Evolutionary conservation across 2,797 vertebrate genomes (phyloP), one percentile per base, ranked within the genome.

Genomic region (Cynodonichthys magdalenae): DNA sequence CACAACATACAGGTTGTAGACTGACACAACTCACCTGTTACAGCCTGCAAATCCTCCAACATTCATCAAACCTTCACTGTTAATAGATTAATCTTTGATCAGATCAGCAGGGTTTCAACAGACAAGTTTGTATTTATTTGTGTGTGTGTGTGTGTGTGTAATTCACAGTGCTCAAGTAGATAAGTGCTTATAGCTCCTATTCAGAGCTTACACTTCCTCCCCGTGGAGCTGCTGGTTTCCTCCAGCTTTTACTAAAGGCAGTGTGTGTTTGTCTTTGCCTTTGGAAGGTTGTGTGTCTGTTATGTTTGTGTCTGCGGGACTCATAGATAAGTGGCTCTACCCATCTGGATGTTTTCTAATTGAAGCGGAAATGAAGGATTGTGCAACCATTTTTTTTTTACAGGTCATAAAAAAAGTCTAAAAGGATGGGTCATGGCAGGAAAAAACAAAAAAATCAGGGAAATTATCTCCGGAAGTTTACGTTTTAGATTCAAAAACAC

Each of bases 161-260:
- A 81, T 82, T 86, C 66, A 81, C 57, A 34, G 63, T 74, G 34
- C 69, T 81, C 58, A 76, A 78, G 62, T 68, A 66, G 67, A 64
- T 70, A 80, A 79, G 80, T 81, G 70, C 73, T 82, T 72, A 81
- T 83, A 81, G 34, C 60, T 72, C 57, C 66, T 71, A 75, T 60
- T 75, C 69, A 61, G 54, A 62, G 75, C 65, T 82, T 66, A 83
- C 11, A 10, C 69, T 59, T 45, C 47, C 64, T 65, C 77, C 66
- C 68, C 63, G 27, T 75, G 64, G 77, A 83, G 47, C 53, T 58
- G 28, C 50, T n/a, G 60, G 48, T 58, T 62, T 69, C 63, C 68
- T 51, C 58, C 53, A 68, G 67, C 63, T 53, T 76, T 74, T 77
- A 77, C 75, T 69, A 69, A 75, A 66, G 48, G 53, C 41, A 24